Percentiles rank a stretch among this genome's conserved stretches.
Evolutionary conservation across 2,888 invertebrate genomes (phyloP).

Genomic region (Agriotes lineatus): DNA sequence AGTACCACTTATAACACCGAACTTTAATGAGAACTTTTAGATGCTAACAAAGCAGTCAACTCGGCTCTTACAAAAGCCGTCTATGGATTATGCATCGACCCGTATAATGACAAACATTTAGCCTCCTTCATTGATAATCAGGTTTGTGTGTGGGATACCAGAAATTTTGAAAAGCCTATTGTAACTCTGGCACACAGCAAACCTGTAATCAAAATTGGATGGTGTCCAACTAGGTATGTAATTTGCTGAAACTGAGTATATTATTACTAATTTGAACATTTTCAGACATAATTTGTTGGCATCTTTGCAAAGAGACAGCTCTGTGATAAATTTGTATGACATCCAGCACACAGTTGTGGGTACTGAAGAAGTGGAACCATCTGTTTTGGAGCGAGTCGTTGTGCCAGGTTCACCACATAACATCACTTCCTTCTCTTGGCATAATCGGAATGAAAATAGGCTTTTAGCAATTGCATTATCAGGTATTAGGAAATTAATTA

Average conservation of each 20-base stretch:
- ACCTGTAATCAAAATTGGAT: constrained; percentile 80
- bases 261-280: too few species aligned
- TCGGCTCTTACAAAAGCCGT: constrained; percentile 84
- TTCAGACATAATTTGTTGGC: constrained; percentile 80
- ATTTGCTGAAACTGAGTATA: background rate
- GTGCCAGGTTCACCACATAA: constrained; percentile 65
- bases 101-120: constrained; percentile 81
- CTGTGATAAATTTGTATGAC: constrained; percentile 85
- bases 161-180: constrained; percentile 88
- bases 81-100: constrained; percentile 84
- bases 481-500: too few species aligned
- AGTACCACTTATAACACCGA: too few species aligned
- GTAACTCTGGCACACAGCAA: constrained; percentile 78
- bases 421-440: constrained; percentile 89
- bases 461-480: constrained; percentile 76
- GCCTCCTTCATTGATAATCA: constrained; percentile 88
- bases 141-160: constrained; percentile 89
- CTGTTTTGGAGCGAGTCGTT: constrained; percentile 80
- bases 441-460: constrained; percentile 83
- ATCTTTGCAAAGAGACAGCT: constrained; percentile 84
- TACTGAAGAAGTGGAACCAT: constrained; percentile 82
- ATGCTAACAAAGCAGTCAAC: constrained; percentile 77
- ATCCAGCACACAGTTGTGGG: constrained; percentile 79
- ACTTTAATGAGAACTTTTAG: constrained; percentile 64
- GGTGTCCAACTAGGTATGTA: constrained; percentile 88